These are phyloP conservation scores for Mixornis gularis DNA, from an alignment of 2,113 vertebrate species.

Conservation along the genomic window DNA sequence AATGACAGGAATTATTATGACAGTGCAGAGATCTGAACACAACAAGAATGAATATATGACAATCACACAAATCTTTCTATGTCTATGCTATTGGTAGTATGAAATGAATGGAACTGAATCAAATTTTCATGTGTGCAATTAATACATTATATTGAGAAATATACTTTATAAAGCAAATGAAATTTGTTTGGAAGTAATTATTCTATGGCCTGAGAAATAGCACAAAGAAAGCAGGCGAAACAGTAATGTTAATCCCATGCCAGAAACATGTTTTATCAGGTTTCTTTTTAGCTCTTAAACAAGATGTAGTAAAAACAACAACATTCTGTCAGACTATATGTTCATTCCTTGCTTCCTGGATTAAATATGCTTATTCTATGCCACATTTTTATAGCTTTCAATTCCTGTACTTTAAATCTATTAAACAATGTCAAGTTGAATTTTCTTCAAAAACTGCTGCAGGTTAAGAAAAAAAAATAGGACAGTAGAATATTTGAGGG, in stretches of 20 bases:
- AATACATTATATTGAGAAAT: conserved; percentile 19
- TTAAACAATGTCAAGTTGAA: conserved; percentile 65
- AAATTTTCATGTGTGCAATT: not conserved
- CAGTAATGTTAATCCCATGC: conserved; percentile 24
- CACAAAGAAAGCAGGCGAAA: conserved; percentile 29
- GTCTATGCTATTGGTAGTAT: conserved; percentile 12
- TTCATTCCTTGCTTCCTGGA: conserved; percentile 57
- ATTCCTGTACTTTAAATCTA: conserved; percentile 67
- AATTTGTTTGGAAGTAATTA: conserved; percentile 44
- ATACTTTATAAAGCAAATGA: conserved; percentile 34
- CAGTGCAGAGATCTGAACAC: conserved; percentile 62
- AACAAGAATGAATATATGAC: conserved; percentile 64
- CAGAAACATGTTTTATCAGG: conserved; percentile 59
- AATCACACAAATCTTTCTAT: conserved; percentile 51
- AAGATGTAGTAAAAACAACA: conserved; percentile 54
- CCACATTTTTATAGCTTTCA: conserved; percentile 67
- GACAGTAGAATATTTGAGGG: conserved; percentile 45
- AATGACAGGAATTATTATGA: conserved; percentile 69
- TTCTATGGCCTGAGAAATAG: conserved; percentile 31
- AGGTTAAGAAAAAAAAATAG: conserved; percentile 59
- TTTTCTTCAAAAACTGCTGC: conserved; percentile 62
- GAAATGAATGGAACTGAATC: conserved; percentile 1
- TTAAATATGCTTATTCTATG: conserved; percentile 58
- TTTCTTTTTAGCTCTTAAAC: conserved; percentile 55
- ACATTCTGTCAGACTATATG: conserved; percentile 55